Conservation (phyloP, 2,797 vertebrate genomes). For the Notolepis coatsorum region DNA sequence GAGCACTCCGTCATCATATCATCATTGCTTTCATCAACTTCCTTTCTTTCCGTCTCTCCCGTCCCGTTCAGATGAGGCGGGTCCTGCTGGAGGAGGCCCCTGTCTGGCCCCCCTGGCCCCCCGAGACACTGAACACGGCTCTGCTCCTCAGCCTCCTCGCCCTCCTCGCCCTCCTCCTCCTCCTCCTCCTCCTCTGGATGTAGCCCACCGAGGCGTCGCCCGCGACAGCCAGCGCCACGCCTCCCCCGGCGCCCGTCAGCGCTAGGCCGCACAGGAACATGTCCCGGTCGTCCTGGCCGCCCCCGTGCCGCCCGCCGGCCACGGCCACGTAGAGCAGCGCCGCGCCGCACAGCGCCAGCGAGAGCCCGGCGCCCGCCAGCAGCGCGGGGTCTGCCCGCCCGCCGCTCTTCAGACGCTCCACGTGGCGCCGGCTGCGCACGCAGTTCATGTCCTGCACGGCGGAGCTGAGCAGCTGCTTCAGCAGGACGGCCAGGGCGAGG, state of each 20-base stretch:
- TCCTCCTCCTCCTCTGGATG: constrained; percentile 51
- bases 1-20: no score
- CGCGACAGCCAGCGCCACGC: constrained; percentile 78
- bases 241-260: constrained; percentile 80
- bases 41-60: neutral
- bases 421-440: constrained; percentile 86
- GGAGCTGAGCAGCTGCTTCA: constrained; percentile 96
- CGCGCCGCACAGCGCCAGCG: constrained; percentile 86
- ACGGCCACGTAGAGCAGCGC: constrained; percentile 84
- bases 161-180: constrained; percentile 53
- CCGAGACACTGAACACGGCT: no score
- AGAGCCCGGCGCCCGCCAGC: constrained; percentile 84
- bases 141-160: constrained; percentile 45
- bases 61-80: constrained; percentile 84
- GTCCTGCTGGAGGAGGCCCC: constrained; percentile 87
- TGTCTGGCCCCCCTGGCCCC: no score
- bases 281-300: constrained; percentile 75
- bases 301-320: constrained; percentile 38
- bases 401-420: constrained; percentile 91
- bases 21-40: constrained; percentile 4
- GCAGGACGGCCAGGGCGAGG: constrained; percentile 89
- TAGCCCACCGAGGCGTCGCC: constrained; percentile 53
- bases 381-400: constrained; percentile 87
- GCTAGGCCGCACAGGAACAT: constrained; percentile 88
- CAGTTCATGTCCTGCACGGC: constrained; percentile 99